Evolutionary conservation across 2,113 vertebrate genomes (phyloP), one percentile per base, ranked within the genome.

Genomic region (Cheilinus undulatus): DNA sequence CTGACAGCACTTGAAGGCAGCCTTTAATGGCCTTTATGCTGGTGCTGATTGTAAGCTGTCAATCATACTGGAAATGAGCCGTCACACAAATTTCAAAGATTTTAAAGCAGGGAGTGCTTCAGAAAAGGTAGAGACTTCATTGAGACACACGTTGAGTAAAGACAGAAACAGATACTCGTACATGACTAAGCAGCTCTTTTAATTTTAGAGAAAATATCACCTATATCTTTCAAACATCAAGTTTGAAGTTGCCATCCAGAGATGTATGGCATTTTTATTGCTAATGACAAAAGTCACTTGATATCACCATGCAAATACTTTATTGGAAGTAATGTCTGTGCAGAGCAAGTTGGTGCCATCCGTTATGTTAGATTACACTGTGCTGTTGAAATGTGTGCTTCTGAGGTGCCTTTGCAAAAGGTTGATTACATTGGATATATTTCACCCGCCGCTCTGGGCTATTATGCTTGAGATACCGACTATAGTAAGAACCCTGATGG

Each of bases 371-470:
- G 96, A 95, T 95, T 95, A 96, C 94, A 93, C 75, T 88, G 78
- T 86, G 84, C 91, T 87, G 90, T 93, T 93, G 94, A 94, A 95
- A 94, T 91, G 94, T 94, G 92, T 94, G 94, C 92, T 94, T 95
- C 93, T 92, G 94, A 95, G 95, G 94, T 95, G 95, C 95, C 95
- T 95, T 95, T 93, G 94, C 86, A 89, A 90, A 95, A 95, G 93
- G 94, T 95, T 95, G 95, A 98, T 97, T 96, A 96, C 93, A 88
- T 91, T 93, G 89, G 95, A 94, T 95, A 94, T 96, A 95, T 97
- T 96, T 95, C 94, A 95, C 94, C 92, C 84, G 91, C 90, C 91
- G 93, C 95, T 96, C 92, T 92, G 95, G 91, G 95, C 96, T 95
- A 94, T 95, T 95, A 94, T 93, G 94, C 95, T 95, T 56, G 93